phyloP scores from a whole-genome alignment of 2,797 vertebrate genomes.

The Tragopan temminckii region DNA sequence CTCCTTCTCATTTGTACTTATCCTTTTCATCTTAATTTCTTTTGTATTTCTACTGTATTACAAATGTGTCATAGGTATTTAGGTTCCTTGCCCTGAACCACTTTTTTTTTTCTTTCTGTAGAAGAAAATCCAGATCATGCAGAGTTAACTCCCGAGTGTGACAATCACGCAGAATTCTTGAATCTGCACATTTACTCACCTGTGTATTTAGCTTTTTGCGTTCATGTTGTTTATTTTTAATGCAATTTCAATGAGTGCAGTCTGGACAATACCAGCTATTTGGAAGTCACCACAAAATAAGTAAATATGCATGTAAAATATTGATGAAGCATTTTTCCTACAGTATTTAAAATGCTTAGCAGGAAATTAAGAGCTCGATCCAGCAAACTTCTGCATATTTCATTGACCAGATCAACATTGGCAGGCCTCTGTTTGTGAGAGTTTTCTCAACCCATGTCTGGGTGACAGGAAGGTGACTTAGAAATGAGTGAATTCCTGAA shows the following conservation, averaged over 20 bases:
- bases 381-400: background rate
- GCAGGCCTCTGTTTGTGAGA: background rate
- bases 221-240: conserved; percentile 9
- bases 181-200: background rate
- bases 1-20: background rate
- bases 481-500: background rate
- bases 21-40: background rate
- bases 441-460: background rate
- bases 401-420: background rate
- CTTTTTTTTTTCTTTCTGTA: conserved; percentile 17
- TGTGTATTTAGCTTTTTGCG: background rate
- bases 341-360: background rate
- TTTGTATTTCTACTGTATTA: background rate
- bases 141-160: background rate
- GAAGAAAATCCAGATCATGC: background rate
- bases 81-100: background rate
- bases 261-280: background rate
- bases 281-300: conserved; percentile 22
- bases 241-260: background rate
- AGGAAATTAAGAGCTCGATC: background rate
- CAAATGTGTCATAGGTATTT: background rate
- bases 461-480: background rate
- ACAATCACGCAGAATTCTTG: background rate
- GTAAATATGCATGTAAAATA: conserved; percentile 27
- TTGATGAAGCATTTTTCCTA: background rate